Conservation (phyloP, 30 jellyfish, hydroid and myxozoan genomes). For the Hydractinia symbiolongicarpus region DNA sequence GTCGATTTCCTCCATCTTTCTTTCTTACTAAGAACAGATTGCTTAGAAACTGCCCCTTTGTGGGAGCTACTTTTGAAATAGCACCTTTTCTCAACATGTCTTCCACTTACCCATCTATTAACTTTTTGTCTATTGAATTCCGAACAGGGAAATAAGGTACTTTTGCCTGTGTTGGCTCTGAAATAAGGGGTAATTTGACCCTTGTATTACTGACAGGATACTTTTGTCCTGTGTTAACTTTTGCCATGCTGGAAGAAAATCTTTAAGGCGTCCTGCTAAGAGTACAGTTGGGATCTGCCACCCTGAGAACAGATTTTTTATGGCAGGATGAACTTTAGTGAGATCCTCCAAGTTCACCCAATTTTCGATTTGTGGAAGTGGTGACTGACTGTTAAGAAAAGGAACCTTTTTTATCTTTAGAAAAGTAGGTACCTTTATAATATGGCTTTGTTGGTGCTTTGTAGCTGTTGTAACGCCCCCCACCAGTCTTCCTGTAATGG, state of each 20-base stretch:
- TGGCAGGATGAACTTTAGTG: no score
- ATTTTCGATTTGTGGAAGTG: not conserved
- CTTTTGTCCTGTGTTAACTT: conserved; percentile 1
- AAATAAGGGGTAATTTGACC: not conserved
- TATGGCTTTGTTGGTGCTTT: not conserved
- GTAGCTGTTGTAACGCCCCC: not conserved
- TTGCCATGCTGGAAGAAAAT: not conserved
- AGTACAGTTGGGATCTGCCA: not conserved
- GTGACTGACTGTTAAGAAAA: not conserved
- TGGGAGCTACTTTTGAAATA: no score
- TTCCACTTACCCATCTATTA: not conserved
- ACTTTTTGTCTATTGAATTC: not conserved
- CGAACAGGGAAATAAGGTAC: not conserved
- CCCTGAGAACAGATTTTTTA: no score
- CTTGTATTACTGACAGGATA: not conserved
- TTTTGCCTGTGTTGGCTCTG: not conserved
- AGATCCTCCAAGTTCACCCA: no score
- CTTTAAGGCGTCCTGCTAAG: not conserved
- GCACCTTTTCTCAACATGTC: no score
- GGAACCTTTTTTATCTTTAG: not conserved
- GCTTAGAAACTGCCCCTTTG: no score
- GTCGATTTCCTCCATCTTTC: no score
- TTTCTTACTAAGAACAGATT: no score
- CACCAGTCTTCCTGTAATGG: not conserved
- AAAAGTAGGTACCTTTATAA: not conserved